A percentile compares a stretch with the other conserved stretches of the same genome.
Conservation (phyloP, 2,888 invertebrate species). For the Chalcosyrphus nemorum region DNA sequence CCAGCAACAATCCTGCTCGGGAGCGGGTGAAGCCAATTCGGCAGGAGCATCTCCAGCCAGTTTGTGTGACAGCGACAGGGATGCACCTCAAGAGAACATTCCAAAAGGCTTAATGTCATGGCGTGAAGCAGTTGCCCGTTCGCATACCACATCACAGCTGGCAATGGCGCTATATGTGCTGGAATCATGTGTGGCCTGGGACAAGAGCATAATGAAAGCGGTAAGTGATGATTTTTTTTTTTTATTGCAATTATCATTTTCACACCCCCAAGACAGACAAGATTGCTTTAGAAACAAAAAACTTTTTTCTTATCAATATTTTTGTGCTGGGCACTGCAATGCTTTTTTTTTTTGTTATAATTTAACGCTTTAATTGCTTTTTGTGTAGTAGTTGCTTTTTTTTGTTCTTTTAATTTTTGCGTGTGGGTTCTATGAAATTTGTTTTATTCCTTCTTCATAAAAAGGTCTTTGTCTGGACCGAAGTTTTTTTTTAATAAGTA, state of each 20-base stretch:
- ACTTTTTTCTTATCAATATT: conserved; percentile 28
- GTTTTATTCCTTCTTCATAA: neutral
- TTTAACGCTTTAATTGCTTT: conserved; percentile 47
- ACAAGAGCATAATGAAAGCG: conserved; percentile 99
- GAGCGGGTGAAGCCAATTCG: conserved; percentile 55
- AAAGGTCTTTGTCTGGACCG: no score
- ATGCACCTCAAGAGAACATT: conserved; percentile 80
- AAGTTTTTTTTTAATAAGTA: neutral
- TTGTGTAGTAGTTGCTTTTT: conserved; percentile 61
- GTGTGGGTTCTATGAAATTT: conserved; percentile 52
- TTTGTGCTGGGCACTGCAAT: conserved; percentile 54
- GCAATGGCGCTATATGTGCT: conserved; percentile 94
- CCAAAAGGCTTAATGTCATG: conserved; percentile 89
- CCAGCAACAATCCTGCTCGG: conserved; percentile 49
- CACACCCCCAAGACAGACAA: conserved; percentile 31
- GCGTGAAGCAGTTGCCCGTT: conserved; percentile 93
- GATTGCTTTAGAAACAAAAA: conserved; percentile 26
- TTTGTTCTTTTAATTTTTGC: conserved; percentile 35
- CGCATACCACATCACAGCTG: conserved; percentile 94
- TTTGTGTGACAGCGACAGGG: conserved; percentile 81
- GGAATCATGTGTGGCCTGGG: conserved; percentile 98
- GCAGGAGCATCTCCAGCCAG: conserved; percentile 78
- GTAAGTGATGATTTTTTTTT: conserved; percentile 88
- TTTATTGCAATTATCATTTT: conserved; percentile 1
- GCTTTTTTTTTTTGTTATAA: conserved; percentile 42